phyloP scores from a whole-genome alignment of 2,888 invertebrate species.

The Notocelia uddmanniana region DNA sequence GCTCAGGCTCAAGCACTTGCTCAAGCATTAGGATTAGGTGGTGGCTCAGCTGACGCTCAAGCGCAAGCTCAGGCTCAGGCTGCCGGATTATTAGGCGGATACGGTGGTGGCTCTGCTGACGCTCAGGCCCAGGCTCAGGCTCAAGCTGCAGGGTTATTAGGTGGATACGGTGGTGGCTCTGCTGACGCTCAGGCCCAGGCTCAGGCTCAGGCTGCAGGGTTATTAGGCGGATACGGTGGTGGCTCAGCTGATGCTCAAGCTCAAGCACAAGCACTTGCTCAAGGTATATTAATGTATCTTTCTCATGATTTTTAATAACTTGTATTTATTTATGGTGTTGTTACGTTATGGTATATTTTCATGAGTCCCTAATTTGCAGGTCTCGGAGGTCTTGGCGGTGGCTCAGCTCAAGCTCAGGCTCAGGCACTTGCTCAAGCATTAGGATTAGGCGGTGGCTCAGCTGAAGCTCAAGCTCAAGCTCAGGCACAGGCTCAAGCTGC shows the following conservation, averaged over 20 bases:
- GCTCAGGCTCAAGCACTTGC: constrained; percentile 28
- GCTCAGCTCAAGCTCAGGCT: constrained; percentile 26
- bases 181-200: constrained; percentile 38
- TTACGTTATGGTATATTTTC: neutral
- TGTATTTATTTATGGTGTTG: neutral
- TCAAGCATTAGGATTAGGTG: constrained; percentile 5
- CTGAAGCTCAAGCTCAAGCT: constrained; percentile 47
- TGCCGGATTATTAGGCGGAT: neutral
- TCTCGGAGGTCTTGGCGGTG: constrained; percentile 6
- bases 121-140: constrained; percentile 26
- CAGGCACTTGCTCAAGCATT: constrained; percentile 6
- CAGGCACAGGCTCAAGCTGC: constrained; percentile 23
- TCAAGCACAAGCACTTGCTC: constrained; percentile 9
- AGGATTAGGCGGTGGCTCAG: constrained; percentile 23
- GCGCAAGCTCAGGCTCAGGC: constrained; percentile 46
- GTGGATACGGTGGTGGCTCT: constrained; percentile 25
- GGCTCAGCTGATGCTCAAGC: neutral
- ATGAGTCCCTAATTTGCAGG: neutral
- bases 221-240: constrained; percentile 1
- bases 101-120: neutral
- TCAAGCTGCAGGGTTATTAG: constrained; percentile 17
- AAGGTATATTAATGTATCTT: neutral
- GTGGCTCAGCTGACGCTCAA: constrained; percentile 42
- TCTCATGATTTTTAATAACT: neutral
- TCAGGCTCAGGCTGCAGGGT: neutral